phyloP scores from a whole-genome alignment of 2,113 vertebrate species.

The Pampusana beccarii region DNA sequence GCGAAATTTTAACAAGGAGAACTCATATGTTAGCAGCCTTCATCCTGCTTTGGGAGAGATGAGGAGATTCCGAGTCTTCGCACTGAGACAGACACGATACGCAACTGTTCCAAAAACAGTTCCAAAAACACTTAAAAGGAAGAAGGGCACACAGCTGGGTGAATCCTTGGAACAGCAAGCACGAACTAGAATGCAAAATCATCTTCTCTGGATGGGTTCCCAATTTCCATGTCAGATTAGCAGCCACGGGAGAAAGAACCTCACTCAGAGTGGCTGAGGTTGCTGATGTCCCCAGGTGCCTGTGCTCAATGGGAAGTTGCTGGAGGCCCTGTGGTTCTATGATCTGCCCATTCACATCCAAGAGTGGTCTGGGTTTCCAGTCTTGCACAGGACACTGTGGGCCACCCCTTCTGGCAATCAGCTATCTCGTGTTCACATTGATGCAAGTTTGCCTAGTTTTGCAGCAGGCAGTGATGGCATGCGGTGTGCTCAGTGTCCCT shows the following conservation, averaged over 20 bases:
- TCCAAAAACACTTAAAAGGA: neutral
- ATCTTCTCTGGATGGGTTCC: neutral
- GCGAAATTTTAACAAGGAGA: neutral
- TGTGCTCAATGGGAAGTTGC: neutral
- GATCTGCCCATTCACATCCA: neutral
- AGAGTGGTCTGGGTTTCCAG: neutral
- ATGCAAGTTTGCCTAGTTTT: neutral
- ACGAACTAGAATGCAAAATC: neutral
- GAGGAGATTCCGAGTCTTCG: neutral
- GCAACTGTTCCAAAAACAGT: neutral
- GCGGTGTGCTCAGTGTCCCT: neutral
- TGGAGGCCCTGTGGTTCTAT: neutral
- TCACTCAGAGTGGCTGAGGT: neutral
- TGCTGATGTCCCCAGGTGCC: neutral
- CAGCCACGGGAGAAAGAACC: neutral
- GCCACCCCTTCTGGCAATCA: neutral
- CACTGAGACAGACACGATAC: neutral
- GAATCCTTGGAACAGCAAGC: neutral
- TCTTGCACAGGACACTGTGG: neutral
- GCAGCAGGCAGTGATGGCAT: neutral
- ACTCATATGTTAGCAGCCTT: neutral
- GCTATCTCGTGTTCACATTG: fast-evolving
- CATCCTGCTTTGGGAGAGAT: neutral
- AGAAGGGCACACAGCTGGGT: neutral
- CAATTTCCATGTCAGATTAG: neutral